Conservation (phyloP, 2,113 vertebrate species). For the Crotophaga sulcirostris region DNA sequence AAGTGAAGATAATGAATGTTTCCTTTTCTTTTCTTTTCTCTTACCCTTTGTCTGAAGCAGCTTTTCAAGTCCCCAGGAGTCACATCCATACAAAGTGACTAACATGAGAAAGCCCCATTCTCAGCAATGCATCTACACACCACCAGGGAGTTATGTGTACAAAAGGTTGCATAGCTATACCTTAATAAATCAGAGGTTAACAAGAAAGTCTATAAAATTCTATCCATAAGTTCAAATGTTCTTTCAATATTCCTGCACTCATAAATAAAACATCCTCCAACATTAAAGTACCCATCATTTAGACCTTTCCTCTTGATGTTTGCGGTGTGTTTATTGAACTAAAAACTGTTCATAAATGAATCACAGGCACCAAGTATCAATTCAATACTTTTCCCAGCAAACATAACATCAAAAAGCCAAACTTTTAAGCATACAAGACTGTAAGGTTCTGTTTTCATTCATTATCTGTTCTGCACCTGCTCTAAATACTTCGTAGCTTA, state of each 20-base stretch:
- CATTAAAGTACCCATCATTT: neutral
- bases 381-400: neutral
- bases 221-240: neutral
- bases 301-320: neutral
- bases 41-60: neutral
- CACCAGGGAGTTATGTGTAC: neutral
- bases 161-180: neutral
- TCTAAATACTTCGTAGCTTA: constrained; percentile 25
- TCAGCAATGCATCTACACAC: neutral
- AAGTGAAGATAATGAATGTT: neutral
- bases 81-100: neutral
- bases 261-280: neutral
- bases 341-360: neutral
- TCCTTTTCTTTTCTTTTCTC: constrained; percentile 1
- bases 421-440: neutral
- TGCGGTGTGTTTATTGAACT: neutral
- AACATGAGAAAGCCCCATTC: neutral
- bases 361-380: neutral
- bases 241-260: neutral
- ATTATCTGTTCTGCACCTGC: constrained; percentile 36
- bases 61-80: constrained; percentile 15
- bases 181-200: constrained; percentile 22
- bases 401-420: constrained; percentile 21
- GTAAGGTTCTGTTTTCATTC: constrained; percentile 31
- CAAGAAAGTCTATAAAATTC: neutral